Base-by-base conservation (phyloP, 2,797 vertebrate species). In the Anomalospiza imberbis region DNA sequence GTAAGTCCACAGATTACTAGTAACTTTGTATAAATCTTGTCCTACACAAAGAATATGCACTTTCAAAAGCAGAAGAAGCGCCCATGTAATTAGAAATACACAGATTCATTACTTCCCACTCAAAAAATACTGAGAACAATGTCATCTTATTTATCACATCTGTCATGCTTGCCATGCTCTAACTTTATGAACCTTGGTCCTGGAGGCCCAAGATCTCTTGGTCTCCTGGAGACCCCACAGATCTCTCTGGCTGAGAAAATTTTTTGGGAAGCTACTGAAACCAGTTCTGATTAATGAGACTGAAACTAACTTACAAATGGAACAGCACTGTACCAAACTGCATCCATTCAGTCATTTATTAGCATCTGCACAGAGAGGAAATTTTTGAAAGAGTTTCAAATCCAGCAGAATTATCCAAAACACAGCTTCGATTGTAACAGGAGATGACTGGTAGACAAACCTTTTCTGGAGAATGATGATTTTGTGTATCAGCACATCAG, bases 221-320 rank as follows among this genome's bases (percentile, higher is more conserved):
- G 34, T 34, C 34, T 82, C 42, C 67, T 85, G 71, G 11, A 76
- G 44, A 63, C n/a, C 25, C 9, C 42, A 87, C 22, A 13, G 75
- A 88, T 74, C 76, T 79, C 36, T 58, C 55, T 21, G 45, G 17
- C 9, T 84, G 77, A 86, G 34, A 79, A 65, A 22, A 8, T 12
- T 82, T 62, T 85, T 58, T 68, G n/a, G 50, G 47, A 92, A 91
- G 61, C 38, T 89, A 38, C 67, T 79, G 80, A 88, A 93, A 93
- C 16, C 1, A 3, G 45, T 73, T 78, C 80, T 70, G 61, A 89
- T 74, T 79, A 79, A 66, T 28, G 29, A 68, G 81, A 87, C 38
- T 83, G 84, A 93, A 93, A 91, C 48, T 65, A 93, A 90, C 74
- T 92, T 67, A 57, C 16, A 95, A 79, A 74, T 11, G 65, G 53